Conservation (phyloP, 1,140 invertebrate genomes). For the Sminthurinus signatus region DNA sequence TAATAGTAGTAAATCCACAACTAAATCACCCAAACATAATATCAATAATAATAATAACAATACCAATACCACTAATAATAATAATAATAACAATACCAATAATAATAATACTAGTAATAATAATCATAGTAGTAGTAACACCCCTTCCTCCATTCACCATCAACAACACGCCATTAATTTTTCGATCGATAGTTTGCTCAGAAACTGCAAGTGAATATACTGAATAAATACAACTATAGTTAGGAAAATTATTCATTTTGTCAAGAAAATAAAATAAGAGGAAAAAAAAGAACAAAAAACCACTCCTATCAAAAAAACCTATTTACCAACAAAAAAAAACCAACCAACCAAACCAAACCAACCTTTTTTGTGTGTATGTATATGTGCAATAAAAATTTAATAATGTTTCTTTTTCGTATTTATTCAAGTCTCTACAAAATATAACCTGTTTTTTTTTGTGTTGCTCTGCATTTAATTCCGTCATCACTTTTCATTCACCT, state of each 20-base stretch:
- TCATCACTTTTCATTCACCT: too few species aligned
- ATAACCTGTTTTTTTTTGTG: too few species aligned
- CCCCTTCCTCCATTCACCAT: conserved; percentile 1
- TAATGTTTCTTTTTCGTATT: too few species aligned
- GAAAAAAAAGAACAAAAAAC: background rate
- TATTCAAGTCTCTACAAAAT: too few species aligned
- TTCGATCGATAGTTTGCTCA: conserved; percentile 33
- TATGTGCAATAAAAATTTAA: too few species aligned
- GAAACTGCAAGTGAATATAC: conserved; percentile 20
- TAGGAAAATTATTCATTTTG: too few species aligned
- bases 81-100: background rate
- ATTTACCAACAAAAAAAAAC: too few species aligned
- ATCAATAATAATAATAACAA: conserved; percentile 10
- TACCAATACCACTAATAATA: background rate
- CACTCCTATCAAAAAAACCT: too few species aligned
- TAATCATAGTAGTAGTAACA: conserved; percentile 4
- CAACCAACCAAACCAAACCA: too few species aligned
- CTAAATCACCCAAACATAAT: background rate
- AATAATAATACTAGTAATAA: conserved; percentile 11
- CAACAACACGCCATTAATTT: conserved; percentile 21
- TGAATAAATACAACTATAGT: background rate
- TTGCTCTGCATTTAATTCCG: too few species aligned
- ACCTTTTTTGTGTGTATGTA: background rate
- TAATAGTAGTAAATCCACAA: background rate
- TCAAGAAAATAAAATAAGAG: background rate